Evolutionary conservation across 2,888 invertebrate species (phyloP).

Genomic region (Drosophila robusta): DNA sequence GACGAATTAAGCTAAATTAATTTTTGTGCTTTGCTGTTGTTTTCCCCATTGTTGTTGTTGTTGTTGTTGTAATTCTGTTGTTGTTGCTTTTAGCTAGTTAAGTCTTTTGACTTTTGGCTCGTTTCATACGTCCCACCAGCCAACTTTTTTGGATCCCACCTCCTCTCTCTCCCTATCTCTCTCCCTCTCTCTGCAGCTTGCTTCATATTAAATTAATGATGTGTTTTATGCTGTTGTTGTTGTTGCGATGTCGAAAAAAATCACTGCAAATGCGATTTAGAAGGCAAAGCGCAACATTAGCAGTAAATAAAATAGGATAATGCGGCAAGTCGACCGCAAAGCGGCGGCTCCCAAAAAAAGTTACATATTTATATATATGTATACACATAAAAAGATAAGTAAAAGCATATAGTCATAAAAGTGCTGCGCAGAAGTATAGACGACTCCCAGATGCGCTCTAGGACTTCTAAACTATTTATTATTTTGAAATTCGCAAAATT

Average conservation of each 20-base stretch:
- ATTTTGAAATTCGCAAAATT: too few species aligned
- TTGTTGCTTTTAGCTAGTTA: slow-evolving; percentile 50
- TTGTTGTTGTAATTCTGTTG: slow-evolving; percentile 9
- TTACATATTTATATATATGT: slow-evolving; percentile 1
- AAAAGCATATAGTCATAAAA: slow-evolving; percentile 14
- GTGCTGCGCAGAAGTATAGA: background rate
- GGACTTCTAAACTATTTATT: too few species aligned
- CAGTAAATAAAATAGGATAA: slow-evolving; percentile 79
- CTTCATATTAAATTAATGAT: slow-evolving; percentile 78
- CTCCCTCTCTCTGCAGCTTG: background rate
- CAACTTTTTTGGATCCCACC: slow-evolving; percentile 21
- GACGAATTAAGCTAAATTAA: slow-evolving; percentile 82
- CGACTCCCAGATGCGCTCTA: slow-evolving; percentile 12
- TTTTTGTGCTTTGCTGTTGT: slow-evolving; percentile 71
- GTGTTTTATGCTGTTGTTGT: slow-evolving; percentile 71
- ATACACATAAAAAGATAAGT: slow-evolving; percentile 12
- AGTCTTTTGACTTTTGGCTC: slow-evolving; percentile 62
- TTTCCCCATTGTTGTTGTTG: slow-evolving; percentile 14
- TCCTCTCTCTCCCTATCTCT: background rate
- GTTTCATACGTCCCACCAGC: slow-evolving; percentile 37
- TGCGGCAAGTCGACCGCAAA: slow-evolving; percentile 76
- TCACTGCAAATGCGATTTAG: slow-evolving; percentile 79
- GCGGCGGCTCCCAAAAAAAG: slow-evolving; percentile 28
- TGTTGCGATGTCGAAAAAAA: slow-evolving; percentile 51
- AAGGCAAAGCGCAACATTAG: slow-evolving; percentile 78